Evolutionary conservation across 2,797 vertebrate species (phyloP), one percentile per base, ranked within the genome.

Genomic region (Crocidura indochinensis): DNA sequence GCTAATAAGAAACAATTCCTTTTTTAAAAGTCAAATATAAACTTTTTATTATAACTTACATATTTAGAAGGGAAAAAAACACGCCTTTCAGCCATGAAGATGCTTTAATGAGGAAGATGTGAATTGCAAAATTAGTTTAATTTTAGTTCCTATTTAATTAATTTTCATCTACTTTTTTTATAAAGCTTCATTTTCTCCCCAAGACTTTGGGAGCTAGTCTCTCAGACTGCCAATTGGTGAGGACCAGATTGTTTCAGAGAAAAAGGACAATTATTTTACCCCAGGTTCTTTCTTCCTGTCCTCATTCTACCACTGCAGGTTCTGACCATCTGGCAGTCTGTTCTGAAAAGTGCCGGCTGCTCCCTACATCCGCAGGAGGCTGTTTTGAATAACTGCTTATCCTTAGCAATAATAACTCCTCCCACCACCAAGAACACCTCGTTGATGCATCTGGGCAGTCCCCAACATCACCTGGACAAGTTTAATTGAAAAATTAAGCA

Each of bases 401-500:
- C 76, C 71, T 87, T 90, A 95, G 38, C 88, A 93, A 73, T 90
- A 94, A 92, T 96, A 94, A 93, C 71, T 76, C 29, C 64, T 90
- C 92, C 84, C 69, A 71, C 90, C 85, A 90, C 93, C 72, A 90
- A 88, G 80, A 96, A 56, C 1, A 91, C 79, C 69, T 95, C 93
- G 60, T 95, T 93, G 91, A 79, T 95, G 49, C 93, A 84, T 86
- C 73, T 94, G 27, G 67, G 72, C n/a, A 88, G 86, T 93, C 80
- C 68, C 46, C 20, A 84, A 92, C 88, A 74, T 82, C 92, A 93
- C 90, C 71, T 51, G 81, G 75, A 77, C 77, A 92, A 38, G 79
- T 96, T 87, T 90, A 95, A 94, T 79, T 91, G 92, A 94, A 92
- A 95, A 96, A 90, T 87, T 95, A 95, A 96, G 27, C 76, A 79